Conservation (phyloP, 1,140 invertebrate species). For the Dreissena rostriformis region DNA sequence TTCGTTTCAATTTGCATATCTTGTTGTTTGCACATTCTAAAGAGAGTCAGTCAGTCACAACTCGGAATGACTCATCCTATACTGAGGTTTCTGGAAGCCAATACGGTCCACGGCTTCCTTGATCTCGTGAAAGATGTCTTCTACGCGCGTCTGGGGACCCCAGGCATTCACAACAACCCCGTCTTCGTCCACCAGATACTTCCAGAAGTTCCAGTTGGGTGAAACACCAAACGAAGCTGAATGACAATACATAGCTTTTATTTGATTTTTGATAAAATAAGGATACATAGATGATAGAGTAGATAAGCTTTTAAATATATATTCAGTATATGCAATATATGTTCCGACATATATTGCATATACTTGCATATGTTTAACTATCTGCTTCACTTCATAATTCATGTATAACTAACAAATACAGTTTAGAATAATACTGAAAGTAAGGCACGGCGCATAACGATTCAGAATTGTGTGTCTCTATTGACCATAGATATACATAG, state of each 20-base stretch:
- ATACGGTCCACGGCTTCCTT: constrained; percentile 67
- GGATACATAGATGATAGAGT: no score
- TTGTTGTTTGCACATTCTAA: neutral
- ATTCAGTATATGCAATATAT: no score
- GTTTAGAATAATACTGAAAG: no score
- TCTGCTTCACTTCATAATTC: no score
- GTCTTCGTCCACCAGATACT: constrained; percentile 82
- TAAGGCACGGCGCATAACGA: no score
- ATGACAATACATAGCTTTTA: neutral
- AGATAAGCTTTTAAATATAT: no score
- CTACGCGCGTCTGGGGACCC: constrained; percentile 80
- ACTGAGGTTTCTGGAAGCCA: constrained; percentile 21
- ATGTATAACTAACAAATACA: no score
- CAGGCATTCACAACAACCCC: constrained; percentile 81
- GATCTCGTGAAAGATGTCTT: constrained; percentile 80
- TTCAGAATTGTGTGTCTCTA: no score
- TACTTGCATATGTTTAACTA: no score
- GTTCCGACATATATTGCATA: no score
- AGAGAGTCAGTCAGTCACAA: neutral
- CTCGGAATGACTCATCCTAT: neutral
- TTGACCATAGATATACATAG: no score
- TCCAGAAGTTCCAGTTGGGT: constrained; percentile 84
- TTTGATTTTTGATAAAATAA: no score
- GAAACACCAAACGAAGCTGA: constrained; percentile 72
- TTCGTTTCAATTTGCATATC: neutral